phyloP scores from a whole-genome alignment of 2,797 vertebrate genomes.

The Calcarius lapponicus region DNA sequence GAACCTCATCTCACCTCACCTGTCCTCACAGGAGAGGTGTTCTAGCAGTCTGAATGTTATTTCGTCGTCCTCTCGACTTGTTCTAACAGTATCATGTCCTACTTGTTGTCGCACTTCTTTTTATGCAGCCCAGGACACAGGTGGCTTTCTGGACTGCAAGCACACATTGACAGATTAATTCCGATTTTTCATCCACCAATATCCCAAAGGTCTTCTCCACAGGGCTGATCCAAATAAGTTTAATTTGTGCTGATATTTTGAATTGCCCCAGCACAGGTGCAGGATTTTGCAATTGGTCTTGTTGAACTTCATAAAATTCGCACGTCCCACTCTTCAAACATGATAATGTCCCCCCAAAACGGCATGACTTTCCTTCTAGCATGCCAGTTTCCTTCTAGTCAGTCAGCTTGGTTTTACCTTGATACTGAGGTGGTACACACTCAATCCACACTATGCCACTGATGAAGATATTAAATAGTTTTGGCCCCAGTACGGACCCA shows the following conservation, averaged over 20 bases:
- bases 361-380: background rate
- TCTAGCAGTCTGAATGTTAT: background rate
- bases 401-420: background rate
- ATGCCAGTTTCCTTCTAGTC: background rate
- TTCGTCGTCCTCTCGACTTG: rapidly evolving
- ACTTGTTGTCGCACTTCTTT: background rate
- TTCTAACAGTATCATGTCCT: rapidly evolving
- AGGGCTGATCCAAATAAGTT: background rate
- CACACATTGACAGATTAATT: background rate
- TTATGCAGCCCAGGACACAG: rapidly evolving
- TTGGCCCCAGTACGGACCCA: rapidly evolving
- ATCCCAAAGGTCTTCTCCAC: background rate
- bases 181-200: background rate
- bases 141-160: background rate
- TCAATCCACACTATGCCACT: background rate
- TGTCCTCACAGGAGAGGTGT: background rate
- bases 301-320: background rate
- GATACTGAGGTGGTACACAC: background rate
- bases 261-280: background rate
- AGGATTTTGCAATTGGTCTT: background rate
- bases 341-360: background rate
- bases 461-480: background rate
- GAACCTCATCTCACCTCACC: background rate
- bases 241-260: background rate
- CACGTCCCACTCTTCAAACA: background rate